Evolutionary conservation across 35 echinoderm and acorn worm genomes (phyloP), one percentile per base, ranked within the genome.

Genomic region (Holothuria glaberrima): DNA sequence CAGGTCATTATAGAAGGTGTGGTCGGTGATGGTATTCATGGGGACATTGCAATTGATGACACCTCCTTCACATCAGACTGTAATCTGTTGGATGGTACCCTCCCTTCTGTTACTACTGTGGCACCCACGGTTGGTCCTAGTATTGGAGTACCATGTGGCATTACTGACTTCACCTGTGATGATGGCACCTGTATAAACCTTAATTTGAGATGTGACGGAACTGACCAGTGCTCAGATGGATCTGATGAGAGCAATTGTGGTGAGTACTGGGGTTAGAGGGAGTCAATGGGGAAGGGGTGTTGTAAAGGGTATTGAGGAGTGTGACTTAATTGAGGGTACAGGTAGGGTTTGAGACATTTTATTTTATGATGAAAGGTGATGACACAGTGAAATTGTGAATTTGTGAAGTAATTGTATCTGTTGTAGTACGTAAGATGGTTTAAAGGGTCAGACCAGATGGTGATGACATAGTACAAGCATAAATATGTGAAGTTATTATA

Each of bases 11-110:
- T 99, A 36, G 93, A 99, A 73, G 90, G 90, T 22, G 90, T 88
- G 21, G 91, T 94, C 32, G 97, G 97, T 20, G 68, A 86, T 38
- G 90, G 90, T 79, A 89, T 89, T 48, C 33, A 68, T 70, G 97
- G 97, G 20, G 97, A 99, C 89, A 99, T 99, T 10, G 93, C 97
- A 13, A 91, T 99, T 38, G 97, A 99, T 61, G 97, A 99, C 68
- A 91, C 91, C 10, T 83, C 88, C 63, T 93, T 99, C 71, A 99
- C 92, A 6, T 38, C 61, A 12, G 87, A 71, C 18, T 99, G 97
- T 86, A 36, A 70, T 0, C 5, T 30, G 19, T 90, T 31, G 10
- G 26, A 26, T 41, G 82, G 26, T 4, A 54, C 50, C 26, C 79
- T 99, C 12, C 97, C 93, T 41, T 65, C 52, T 6, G 70, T 95